These are phyloP conservation scores for Zoanthus sociatus DNA, from an alignment of 92 coral and sea anemone species.

Conservation along the genomic window DNA sequence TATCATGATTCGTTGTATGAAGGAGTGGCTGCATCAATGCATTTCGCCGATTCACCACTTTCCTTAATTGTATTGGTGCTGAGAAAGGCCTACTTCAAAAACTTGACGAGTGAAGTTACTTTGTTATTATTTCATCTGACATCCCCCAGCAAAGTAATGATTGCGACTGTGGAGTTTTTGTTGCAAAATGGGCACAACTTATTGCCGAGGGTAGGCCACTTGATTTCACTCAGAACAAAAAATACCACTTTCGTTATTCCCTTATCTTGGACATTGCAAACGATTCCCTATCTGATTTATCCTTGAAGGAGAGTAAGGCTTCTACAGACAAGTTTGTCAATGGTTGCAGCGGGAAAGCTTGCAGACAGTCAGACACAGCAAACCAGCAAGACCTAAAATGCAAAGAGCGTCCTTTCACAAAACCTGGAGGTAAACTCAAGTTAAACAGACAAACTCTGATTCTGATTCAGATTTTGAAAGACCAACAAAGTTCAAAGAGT, in stretches of 20 bases:
- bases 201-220: constrained; percentile 5
- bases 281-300: background rate
- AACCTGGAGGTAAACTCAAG: background rate
- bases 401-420: background rate
- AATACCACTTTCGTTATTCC: constrained; percentile 41
- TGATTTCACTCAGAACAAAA: background rate
- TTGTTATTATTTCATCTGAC: constrained; percentile 23
- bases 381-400: background rate
- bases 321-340: background rate
- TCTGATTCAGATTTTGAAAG: constrained; percentile 42
- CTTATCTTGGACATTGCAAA: constrained; percentile 16
- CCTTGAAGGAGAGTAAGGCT: background rate
- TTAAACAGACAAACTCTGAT: constrained; percentile 21
- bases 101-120: constrained; percentile 26
- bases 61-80: constrained; percentile 9
- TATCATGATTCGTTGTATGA: constrained; percentile 36
- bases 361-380: background rate
- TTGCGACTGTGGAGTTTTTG: constrained; percentile 55
- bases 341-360: too few species aligned
- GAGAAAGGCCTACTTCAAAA: background rate
- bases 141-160: constrained; percentile 42
- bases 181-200: constrained; percentile 54
- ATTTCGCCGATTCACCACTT: constrained; percentile 36
- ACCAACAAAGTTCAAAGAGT: constrained; percentile 28
- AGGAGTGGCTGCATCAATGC: constrained; percentile 41